These are phyloP conservation scores for Watsonalla binaria DNA, from an alignment of 2,888 invertebrate genomes.

Conservation along the genomic window DNA sequence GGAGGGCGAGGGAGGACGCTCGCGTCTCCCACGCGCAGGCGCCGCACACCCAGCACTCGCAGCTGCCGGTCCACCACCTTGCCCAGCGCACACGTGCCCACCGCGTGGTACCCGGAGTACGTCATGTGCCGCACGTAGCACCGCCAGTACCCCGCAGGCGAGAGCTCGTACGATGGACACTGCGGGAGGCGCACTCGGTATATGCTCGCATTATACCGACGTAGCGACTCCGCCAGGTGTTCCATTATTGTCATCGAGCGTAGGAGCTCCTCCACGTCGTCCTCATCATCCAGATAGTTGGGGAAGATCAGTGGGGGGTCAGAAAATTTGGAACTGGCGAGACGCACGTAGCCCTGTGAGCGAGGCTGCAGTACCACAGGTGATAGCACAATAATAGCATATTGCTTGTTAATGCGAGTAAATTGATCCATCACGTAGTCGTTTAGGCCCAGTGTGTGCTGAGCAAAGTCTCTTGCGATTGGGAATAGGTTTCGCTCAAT, in stretches of 20 bases:
- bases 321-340: constrained; percentile 35
- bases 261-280: constrained; percentile 40
- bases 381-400: constrained; percentile 31
- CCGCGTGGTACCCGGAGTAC: constrained; percentile 41
- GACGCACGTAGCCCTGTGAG: constrained; percentile 42
- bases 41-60: constrained; percentile 37
- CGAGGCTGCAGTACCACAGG: constrained; percentile 38
- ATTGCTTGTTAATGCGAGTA: constrained; percentile 23
- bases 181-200: constrained; percentile 28
- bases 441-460: constrained; percentile 20
- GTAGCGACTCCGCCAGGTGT: constrained; percentile 29
- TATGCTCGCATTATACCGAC: constrained; percentile 27
- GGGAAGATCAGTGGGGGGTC: constrained; percentile 38
- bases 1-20: constrained; percentile 35
- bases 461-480: constrained; percentile 15
- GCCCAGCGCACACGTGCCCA: constrained; percentile 44
- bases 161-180: constrained; percentile 26
- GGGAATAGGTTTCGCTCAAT: constrained; percentile 25
- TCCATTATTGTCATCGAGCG: constrained; percentile 35
- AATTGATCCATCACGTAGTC: constrained; percentile 32
- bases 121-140: constrained; percentile 55
- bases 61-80: constrained; percentile 41
- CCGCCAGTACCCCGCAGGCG: constrained; percentile 35
- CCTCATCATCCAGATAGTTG: constrained; percentile 39
- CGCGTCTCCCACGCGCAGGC: constrained; percentile 46